These are phyloP conservation scores for Chesias legatella DNA, from an alignment of 2,888 invertebrate species.

Conservation along the genomic window DNA sequence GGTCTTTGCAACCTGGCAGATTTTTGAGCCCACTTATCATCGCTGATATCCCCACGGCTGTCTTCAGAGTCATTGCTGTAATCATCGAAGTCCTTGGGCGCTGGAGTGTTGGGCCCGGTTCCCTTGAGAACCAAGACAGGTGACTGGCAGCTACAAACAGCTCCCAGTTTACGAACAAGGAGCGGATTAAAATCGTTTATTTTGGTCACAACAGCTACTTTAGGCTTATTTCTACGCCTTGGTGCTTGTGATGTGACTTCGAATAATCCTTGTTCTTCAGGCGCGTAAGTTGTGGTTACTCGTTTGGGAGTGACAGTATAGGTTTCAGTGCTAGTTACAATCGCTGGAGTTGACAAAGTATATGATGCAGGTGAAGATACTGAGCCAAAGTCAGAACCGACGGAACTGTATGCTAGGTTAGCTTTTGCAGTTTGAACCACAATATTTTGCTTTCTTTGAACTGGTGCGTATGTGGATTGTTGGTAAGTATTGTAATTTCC, in stretches of 20 bases:
- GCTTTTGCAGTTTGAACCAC: slow-evolving; percentile 64
- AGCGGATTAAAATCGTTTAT: slow-evolving; percentile 87
- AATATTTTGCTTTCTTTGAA: slow-evolving; percentile 57
- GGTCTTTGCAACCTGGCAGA: slow-evolving; percentile 39
- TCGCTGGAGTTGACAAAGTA: slow-evolving; percentile 53
- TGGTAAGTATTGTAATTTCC: slow-evolving; percentile 48
- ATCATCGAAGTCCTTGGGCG: slow-evolving; percentile 48
- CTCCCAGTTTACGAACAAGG: slow-evolving; percentile 85
- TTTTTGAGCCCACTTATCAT: slow-evolving; percentile 48
- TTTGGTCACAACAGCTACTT: slow-evolving; percentile 82
- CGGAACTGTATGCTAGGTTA: slow-evolving; percentile 58
- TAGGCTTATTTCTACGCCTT: slow-evolving; percentile 62
- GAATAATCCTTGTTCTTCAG: slow-evolving; percentile 57
- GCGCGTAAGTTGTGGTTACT: slow-evolving; percentile 55
- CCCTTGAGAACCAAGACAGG: slow-evolving; percentile 77
- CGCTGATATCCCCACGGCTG: slow-evolving; percentile 51
- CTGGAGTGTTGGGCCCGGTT: slow-evolving; percentile 54
- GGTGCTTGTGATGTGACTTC: slow-evolving; percentile 58
- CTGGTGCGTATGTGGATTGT: slow-evolving; percentile 43
- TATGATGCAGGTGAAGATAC: slow-evolving; percentile 53
- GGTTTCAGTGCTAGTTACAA: slow-evolving; percentile 45
- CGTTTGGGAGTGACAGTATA: slow-evolving; percentile 41
- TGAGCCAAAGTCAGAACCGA: slow-evolving; percentile 58
- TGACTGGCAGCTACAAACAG: slow-evolving; percentile 86
- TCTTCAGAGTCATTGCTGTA: slow-evolving; percentile 52